Evolutionary conservation across 2,797 vertebrate species (phyloP).

Genomic region (Chelonia mydas): DNA sequence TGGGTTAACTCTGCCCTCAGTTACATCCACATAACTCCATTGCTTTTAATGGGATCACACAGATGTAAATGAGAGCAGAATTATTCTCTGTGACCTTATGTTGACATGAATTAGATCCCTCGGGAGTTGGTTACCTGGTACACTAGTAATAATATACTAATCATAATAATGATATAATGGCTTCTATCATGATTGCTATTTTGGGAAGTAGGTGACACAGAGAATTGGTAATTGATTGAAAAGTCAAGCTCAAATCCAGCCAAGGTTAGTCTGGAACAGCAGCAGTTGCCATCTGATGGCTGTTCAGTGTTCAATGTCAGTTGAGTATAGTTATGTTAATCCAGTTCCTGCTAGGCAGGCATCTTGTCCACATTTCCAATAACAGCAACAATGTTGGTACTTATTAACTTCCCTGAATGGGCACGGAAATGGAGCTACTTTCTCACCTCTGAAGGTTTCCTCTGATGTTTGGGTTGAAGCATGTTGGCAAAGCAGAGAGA

Average conservation of each 20-base stretch:
- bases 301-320: neutral
- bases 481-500: fast-evolving
- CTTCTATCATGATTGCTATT: neutral
- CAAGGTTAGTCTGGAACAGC: fast-evolving
- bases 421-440: neutral
- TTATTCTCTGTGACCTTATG: conserved; percentile 37
- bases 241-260: conserved; percentile 2
- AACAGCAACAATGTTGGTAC: neutral
- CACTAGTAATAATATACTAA: neutral
- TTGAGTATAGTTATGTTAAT: neutral
- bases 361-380: neutral
- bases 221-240: neutral
- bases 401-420: neutral
- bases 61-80: conserved; percentile 37
- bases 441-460: neutral
- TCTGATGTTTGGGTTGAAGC: fast-evolving
- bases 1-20: conserved; percentile 29
- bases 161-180: neutral
- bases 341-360: neutral
- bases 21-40: conserved; percentile 4
- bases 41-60: conserved; percentile 23
- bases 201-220: neutral
- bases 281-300: neutral
- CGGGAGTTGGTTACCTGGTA: neutral
- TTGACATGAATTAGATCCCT: conserved; percentile 37